Evolutionary conservation across 2,888 invertebrate species (phyloP).

Genomic region (Eupithecia subumbrata): DNA sequence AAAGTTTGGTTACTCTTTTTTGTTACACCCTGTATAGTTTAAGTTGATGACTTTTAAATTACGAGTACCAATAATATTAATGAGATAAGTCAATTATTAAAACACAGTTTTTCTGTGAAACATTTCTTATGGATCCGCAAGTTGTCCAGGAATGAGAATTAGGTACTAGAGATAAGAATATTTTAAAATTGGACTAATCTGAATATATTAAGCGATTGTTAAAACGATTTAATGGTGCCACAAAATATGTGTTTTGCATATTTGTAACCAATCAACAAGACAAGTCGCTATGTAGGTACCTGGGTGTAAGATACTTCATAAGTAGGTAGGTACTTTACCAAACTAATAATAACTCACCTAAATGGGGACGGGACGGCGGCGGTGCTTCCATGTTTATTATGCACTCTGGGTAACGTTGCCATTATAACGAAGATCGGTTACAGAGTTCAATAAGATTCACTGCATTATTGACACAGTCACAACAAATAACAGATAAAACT

Average conservation of each 20-base stretch:
- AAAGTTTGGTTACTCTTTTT: too few relatives aligned
- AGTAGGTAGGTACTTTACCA: conserved; percentile 14
- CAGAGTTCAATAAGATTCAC: conserved; percentile 36
- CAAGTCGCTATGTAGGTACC: neutral
- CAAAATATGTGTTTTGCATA: neutral
- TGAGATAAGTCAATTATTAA: too few relatives aligned
- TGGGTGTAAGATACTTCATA: neutral
- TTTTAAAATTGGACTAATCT: too few relatives aligned
- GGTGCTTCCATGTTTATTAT: conserved; percentile 67
- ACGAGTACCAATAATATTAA: too few relatives aligned
- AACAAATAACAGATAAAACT: conserved; percentile 35
- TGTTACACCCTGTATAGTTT: too few relatives aligned
- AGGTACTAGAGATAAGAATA: too few relatives aligned
- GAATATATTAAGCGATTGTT: too few relatives aligned
- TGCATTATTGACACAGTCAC: conserved; percentile 37
- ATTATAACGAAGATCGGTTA: conserved; percentile 52
- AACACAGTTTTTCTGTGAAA: too few relatives aligned
- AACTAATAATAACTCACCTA: conserved; percentile 62
- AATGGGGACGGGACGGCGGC: conserved; percentile 69
- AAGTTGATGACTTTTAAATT: too few relatives aligned
- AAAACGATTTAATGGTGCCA: neutral
- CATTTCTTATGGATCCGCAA: too few relatives aligned
- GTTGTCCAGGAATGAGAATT: too few relatives aligned
- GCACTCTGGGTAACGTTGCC: conserved; percentile 79
- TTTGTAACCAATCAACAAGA: neutral